phyloP scores from a whole-genome alignment of 2,797 vertebrate species.

The Sebastes flavidus region DNA sequence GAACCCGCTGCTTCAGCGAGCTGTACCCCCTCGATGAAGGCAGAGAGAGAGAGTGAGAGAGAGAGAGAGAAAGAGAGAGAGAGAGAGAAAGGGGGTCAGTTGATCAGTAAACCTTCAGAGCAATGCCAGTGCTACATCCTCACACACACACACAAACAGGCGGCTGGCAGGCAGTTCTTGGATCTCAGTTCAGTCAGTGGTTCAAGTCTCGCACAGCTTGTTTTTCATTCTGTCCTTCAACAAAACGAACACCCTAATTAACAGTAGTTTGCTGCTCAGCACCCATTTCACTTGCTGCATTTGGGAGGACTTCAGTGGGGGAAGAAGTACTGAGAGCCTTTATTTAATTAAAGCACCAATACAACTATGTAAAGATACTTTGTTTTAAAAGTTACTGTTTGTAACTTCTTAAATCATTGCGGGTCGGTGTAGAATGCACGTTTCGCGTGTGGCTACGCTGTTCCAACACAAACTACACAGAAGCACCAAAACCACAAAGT shows the following conservation, averaged over 20 bases:
- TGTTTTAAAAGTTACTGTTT: too few relatives aligned
- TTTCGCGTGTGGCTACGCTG: too few relatives aligned
- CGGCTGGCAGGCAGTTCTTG: slow-evolving; percentile 5
- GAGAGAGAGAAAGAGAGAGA: not conserved
- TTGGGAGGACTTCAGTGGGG: not conserved
- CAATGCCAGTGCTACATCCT: not conserved
- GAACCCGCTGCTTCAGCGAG: slow-evolving; percentile 47
- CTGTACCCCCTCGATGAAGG: not conserved
- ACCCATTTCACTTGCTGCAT: not conserved
- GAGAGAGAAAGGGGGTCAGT: not conserved
- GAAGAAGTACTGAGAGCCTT: not conserved
- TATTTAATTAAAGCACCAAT: not conserved
- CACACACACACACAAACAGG: not conserved
- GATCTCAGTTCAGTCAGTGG: slow-evolving; percentile 1
- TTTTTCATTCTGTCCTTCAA: slow-evolving; percentile 23
- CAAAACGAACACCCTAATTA: not conserved
- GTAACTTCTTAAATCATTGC: too few relatives aligned
- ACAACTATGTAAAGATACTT: too few relatives aligned
- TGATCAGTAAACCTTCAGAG: slow-evolving; percentile 46
- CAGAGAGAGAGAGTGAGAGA: not conserved
- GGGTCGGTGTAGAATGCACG: too few relatives aligned
- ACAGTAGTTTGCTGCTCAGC: slow-evolving; percentile 11
- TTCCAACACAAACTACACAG: too few relatives aligned
- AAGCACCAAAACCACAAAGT: too few relatives aligned
- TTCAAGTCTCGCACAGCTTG: slow-evolving; percentile 18